Evolutionary conservation across 2,113 vertebrate species (phyloP), one percentile per base, ranked within the genome.

Genomic region (Trinectes maculatus): DNA sequence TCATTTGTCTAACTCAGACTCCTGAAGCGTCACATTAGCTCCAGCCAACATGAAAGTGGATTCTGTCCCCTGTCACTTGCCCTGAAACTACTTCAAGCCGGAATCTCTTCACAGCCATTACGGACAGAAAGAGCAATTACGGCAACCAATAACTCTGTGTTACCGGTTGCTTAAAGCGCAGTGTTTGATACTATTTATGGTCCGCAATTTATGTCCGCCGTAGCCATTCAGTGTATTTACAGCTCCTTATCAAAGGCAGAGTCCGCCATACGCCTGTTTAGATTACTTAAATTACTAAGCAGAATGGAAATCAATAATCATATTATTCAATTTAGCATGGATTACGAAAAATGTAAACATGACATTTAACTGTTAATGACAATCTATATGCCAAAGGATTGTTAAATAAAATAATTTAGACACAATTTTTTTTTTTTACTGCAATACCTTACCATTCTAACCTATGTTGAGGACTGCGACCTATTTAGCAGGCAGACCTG

Each of bases 391-490:
- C 5, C 3, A 37, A 13, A 43, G 9, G 19, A 47, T 26, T 21
- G 3, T 2, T 11, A n/a, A 24, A 46, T 34, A 34, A 9, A 16
- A 10, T 47, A 2, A 36, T 61, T n/a, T 4, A 7, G n/a, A 11
- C 2, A 15, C 21, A 29, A 37, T 22, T 22, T 29, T 36, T 29
- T 31, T 36, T 36, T 31, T 31, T 31, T 31, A 31, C 29, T 5
- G 29, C 29, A 4, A 31, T 8, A 31, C 8, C n/a, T n/a, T n/a
- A n/a, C n/a, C n/a, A n/a, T n/a, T n/a, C n/a, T n/a, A n/a, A n/a
- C n/a, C n/a, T n/a, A n/a, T 25, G 19, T 40, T 34, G 40, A 31
- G 47, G 36, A 53, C 46, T 42, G n/a, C n/a, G 54, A 28, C 8
- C 21, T 29, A 13, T 46, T 44, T 42, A 1, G 8, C 31, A 44